These are phyloP conservation scores for Mya arenaria DNA, from an alignment of 1,140 invertebrate species.

Conservation along the genomic window DNA sequence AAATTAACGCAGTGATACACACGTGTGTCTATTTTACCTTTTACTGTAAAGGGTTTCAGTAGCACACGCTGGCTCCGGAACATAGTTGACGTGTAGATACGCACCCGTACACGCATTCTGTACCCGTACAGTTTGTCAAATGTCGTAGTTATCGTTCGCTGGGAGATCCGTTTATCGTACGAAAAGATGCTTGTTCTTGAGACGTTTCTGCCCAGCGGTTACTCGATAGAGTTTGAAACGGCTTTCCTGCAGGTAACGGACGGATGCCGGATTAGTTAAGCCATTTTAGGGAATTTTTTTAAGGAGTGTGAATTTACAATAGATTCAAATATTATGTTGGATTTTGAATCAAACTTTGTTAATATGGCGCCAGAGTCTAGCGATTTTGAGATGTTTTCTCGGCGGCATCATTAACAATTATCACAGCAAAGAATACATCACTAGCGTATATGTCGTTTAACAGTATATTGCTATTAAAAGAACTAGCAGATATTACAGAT, in stretches of 20 bases:
- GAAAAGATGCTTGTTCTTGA: constrained; percentile 41
- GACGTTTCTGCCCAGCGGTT: constrained; percentile 29
- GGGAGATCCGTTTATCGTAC: constrained; percentile 46
- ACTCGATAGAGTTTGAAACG: constrained; percentile 22
- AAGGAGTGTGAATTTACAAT: constrained; percentile 53
- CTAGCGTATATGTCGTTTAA: constrained; percentile 23
- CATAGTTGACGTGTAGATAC: background rate
- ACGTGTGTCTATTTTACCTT: too few species aligned
- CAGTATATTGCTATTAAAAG: background rate
- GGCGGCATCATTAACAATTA: background rate
- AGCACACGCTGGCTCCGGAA: too few species aligned
- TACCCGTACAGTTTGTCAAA: constrained; percentile 46
- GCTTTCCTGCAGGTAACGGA: constrained; percentile 52
- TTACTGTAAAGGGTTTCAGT: too few species aligned
- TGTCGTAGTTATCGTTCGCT: constrained; percentile 30
- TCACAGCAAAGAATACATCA: constrained; percentile 6
- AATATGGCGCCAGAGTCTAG: background rate
- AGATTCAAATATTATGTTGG: constrained; percentile 44
- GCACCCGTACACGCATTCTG: constrained; percentile 21
- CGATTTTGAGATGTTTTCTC: constrained; percentile 36
- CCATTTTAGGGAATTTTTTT: constrained; percentile 39
- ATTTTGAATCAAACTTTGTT: constrained; percentile 52
- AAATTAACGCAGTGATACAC: too few species aligned
- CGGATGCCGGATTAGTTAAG: constrained; percentile 41
- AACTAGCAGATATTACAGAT: constrained; percentile 13